Evolutionary conservation across 2,888 invertebrate species (phyloP).

Genomic region (Mythimna pallens): DNA sequence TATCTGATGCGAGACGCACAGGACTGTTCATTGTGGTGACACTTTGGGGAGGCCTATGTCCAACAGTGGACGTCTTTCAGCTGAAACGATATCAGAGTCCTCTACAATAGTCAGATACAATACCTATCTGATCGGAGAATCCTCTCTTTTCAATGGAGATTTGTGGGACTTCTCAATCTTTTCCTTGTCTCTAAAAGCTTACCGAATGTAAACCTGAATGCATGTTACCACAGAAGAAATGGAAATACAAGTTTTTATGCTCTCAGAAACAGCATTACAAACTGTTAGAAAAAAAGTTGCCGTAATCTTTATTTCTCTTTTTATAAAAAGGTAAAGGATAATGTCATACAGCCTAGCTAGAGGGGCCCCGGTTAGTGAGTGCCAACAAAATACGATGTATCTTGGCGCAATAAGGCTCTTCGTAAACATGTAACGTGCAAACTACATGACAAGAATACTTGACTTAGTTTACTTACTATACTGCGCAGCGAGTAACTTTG

Average conservation of each 20-base stretch:
- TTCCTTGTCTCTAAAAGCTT: background rate
- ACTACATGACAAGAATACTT: conserved; percentile 34
- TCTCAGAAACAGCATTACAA: background rate
- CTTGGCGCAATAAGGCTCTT: conserved; percentile 29
- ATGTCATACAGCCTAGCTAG: conserved; percentile 21
- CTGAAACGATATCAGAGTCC: too few relatives aligned
- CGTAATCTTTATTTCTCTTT: background rate
- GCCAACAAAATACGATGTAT: conserved; percentile 27
- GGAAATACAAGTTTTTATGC: background rate
- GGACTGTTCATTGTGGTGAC: too few relatives aligned
- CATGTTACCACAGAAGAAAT: background rate
- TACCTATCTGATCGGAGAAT: too few relatives aligned
- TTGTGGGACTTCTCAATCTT: too few relatives aligned
- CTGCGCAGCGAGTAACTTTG: background rate
- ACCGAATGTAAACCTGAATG: background rate
- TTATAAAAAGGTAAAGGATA: background rate
- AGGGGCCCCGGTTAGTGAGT: conserved; percentile 1
- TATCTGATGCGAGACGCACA: too few relatives aligned
- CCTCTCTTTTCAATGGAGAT: too few relatives aligned
- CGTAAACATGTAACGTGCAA: conserved; percentile 22
- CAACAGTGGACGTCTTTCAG: too few relatives aligned
- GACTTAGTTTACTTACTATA: conserved; percentile 5
- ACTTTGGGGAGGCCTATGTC: too few relatives aligned
- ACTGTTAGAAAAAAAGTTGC: background rate
- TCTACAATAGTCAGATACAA: too few relatives aligned